These are phyloP conservation scores for Dreissena polymorpha DNA, from an alignment of 1,140 invertebrate species.

Conservation along the genomic window DNA sequence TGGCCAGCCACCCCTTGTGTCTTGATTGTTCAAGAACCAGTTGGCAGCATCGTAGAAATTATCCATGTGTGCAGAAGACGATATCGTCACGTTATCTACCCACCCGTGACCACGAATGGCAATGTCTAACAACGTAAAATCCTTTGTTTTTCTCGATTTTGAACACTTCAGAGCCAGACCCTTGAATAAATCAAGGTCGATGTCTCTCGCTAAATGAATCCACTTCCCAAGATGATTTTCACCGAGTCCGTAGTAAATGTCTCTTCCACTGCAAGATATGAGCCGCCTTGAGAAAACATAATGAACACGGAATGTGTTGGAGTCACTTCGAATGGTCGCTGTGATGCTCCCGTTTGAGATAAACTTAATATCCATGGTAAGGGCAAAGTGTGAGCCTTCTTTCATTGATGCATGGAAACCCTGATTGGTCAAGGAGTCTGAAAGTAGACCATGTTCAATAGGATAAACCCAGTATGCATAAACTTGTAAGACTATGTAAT, in stretches of 20 bases:
- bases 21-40: constrained; percentile 96
- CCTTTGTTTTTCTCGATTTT: constrained; percentile 65
- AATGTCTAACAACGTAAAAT: constrained; percentile 71
- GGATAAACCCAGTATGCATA: background rate
- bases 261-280: constrained; percentile 87
- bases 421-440: constrained; percentile 83
- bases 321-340: constrained; percentile 88
- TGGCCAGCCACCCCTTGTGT: constrained; percentile 95
- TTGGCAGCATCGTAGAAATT: constrained; percentile 95
- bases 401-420: constrained; percentile 87
- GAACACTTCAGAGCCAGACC: constrained; percentile 83
- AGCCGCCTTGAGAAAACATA: constrained; percentile 89
- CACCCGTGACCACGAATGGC: constrained; percentile 88
- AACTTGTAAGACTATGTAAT: background rate
- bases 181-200: constrained; percentile 96
- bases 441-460: constrained; percentile 37
- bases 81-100: constrained; percentile 76
- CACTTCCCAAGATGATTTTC: constrained; percentile 84
- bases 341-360: constrained; percentile 90
- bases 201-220: constrained; percentile 91
- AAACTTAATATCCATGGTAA: constrained; percentile 86
- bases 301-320: constrained; percentile 87
- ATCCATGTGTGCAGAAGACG: constrained; percentile 85
- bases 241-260: constrained; percentile 92
- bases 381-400: constrained; percentile 82